Evolutionary conservation across 2,113 vertebrate genomes (phyloP), one percentile per base, ranked within the genome.

Genomic region (Microcebus jonahi): DNA sequence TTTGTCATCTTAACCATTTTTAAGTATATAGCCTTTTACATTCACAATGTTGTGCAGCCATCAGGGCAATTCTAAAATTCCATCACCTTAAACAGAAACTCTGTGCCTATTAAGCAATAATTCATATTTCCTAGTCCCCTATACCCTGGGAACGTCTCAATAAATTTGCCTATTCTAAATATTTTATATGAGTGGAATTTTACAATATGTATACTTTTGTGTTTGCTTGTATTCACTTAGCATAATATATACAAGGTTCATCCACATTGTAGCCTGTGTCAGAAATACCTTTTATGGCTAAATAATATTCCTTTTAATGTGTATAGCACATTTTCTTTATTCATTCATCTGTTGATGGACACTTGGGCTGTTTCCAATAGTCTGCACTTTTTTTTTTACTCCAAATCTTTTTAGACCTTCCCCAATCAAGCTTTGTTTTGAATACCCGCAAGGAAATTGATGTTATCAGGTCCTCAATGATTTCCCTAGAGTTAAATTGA

Each of bases 51-150:
- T 81, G 12, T 88, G 2, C 14, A 68, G 3, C 14, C 17, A 70
- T 50, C 25, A 55, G 6, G 50, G 75, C 10, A 87, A 27, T 85
- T 53, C 17, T 6, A 53, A 71, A 91, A 67, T 5, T 18, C 53
- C 2, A 20, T 61, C 21, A 61, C 18, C 23, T 79, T 55, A 59
- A 39, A 29, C 1, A 92, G 29, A n/a, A 83, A 63, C 23, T 57
- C 23, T 31, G 7, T 31, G 25, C 4, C 27, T 10, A 36, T 27
- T 55, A 48, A 55, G 31, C 13, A 79, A 15, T 34, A 79, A 61
- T 1, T 73, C 11, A 13, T 31, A 14, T 61, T 81, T 42, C 11
- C 12, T 11, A 55, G 1, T 48, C 1, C 10, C 0, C 10, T 5
- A 36, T 9, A 3, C 13, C 12, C 34, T 61, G 29, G 5, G 42